A percentile compares a stretch with the other conserved stretches of the same genome.
Evolutionary conservation across 2,888 invertebrate species (phyloP).

Genomic region (Melikaiella ostensackeni): DNA sequence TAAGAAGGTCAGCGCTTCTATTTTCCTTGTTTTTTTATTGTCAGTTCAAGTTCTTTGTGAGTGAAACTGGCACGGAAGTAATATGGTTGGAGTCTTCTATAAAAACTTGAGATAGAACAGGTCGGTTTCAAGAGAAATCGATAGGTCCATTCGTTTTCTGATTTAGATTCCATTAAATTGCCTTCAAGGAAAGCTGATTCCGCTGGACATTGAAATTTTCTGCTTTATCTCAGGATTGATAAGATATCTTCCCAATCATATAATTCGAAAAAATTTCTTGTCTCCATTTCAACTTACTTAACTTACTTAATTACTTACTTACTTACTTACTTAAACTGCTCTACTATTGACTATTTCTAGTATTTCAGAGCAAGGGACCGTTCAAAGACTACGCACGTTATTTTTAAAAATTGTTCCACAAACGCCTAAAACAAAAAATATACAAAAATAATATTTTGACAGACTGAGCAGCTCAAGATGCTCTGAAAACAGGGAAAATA

Average conservation of each 20-base stretch:
- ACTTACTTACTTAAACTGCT: not conserved
- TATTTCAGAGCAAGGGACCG: too few relatives aligned
- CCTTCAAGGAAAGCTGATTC: not conserved
- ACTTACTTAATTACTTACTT: not conserved
- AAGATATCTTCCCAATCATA: not conserved
- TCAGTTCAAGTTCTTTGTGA: not conserved
- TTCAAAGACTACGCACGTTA: too few relatives aligned
- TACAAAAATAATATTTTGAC: too few relatives aligned
- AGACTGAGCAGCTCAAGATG: too few relatives aligned
- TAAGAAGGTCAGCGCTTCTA: not conserved
- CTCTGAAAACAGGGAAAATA: too few relatives aligned
- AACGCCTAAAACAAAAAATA: too few relatives aligned
- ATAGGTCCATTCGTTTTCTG: constrained; percentile 22
- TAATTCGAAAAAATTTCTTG: not conserved
- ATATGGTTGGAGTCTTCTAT: constrained; percentile 5
- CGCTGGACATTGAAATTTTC: constrained; percentile 1
- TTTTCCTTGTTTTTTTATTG: not conserved
- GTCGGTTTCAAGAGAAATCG: constrained; percentile 19
- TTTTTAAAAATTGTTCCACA: too few relatives aligned
- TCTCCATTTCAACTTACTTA: not conserved
- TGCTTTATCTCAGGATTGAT: constrained; percentile 1
- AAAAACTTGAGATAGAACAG: constrained; percentile 23
- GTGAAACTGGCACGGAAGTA: not conserved
- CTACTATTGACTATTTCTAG: not conserved
- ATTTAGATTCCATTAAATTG: constrained; percentile 12